A percentile compares a stretch with the other conserved stretches of the same genome.
These are phyloP conservation scores for Syngnathus scovelli DNA, from an alignment of 2,113 vertebrate genomes.

Conservation along the genomic window DNA sequence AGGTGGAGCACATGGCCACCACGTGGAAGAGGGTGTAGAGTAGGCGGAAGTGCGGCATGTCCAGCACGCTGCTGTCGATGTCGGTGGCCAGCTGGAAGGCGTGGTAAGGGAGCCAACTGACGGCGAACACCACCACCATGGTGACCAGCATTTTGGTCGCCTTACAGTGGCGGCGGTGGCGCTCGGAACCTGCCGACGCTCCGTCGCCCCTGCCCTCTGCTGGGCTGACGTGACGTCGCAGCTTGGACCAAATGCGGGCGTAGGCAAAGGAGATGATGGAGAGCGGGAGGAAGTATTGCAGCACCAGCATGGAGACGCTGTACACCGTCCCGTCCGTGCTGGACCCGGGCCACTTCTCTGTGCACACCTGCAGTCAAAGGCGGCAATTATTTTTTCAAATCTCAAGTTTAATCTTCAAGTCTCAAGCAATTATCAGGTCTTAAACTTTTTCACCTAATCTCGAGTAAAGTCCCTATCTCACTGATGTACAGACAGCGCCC, in stretches of 20 bases:
- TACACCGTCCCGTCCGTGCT: conserved; percentile 83
- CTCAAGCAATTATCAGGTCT: background rate
- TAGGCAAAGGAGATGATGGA: conserved; percentile 89
- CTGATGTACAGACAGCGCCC: background rate
- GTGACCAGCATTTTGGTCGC: conserved; percentile 94
- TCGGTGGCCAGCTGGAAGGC: conserved; percentile 93
- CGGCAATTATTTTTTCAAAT: background rate
- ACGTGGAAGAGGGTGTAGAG: conserved; percentile 92
- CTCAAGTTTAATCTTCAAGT: background rate
- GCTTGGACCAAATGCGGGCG: conserved; percentile 85
- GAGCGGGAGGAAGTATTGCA: conserved; percentile 88
- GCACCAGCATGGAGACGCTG: conserved; percentile 83
- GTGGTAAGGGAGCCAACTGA: conserved; percentile 92
- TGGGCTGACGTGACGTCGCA: conserved; percentile 84
- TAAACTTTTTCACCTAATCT: background rate
- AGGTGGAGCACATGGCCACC: conserved; percentile 93
- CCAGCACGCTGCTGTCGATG: conserved; percentile 82
- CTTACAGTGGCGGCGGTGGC: conserved; percentile 82
- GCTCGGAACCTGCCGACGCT: conserved; percentile 62
- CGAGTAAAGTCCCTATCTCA: too few species aligned
- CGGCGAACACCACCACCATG: conserved; percentile 89
- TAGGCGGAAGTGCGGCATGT: conserved; percentile 87
- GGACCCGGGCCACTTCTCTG: conserved; percentile 89
- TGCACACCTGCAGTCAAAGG: conserved; percentile 66
- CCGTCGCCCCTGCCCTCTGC: conserved; percentile 49